These are phyloP conservation scores for Holocentrus rufus DNA, from an alignment of 2,797 vertebrate species.

Conservation along the genomic window DNA sequence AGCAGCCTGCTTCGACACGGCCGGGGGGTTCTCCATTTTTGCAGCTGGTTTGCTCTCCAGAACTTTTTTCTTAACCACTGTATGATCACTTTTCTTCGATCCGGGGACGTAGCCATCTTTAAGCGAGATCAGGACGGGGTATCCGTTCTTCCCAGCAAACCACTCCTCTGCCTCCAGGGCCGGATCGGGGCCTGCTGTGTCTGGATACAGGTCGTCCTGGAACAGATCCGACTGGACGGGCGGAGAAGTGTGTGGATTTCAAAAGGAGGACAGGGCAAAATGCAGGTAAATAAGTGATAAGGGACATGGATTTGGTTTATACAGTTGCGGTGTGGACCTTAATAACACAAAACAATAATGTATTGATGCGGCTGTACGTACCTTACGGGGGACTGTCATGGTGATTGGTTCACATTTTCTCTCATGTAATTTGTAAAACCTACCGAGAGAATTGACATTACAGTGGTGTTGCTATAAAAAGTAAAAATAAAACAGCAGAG, in stretches of 20 bases:
- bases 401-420: constrained; percentile 92
- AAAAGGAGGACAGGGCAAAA: background rate
- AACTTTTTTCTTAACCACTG: constrained; percentile 93
- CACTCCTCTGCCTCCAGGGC: constrained; percentile 95
- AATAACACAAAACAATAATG: background rate
- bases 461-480: background rate
- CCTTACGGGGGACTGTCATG: constrained; percentile 94
- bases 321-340: background rate
- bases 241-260: background rate
- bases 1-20: constrained; percentile 84
- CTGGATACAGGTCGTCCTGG: constrained; percentile 96
- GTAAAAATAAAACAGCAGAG: background rate
- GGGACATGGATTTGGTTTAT: background rate
- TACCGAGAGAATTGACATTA: constrained; percentile 58
- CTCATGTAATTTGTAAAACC: constrained; percentile 95
- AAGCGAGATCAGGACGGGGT: constrained; percentile 93
- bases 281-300: background rate
- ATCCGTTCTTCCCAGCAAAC: constrained; percentile 94
- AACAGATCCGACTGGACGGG: constrained; percentile 93
- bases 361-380: constrained; percentile 52
- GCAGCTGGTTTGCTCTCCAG: constrained; percentile 91
- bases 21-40: constrained; percentile 84
- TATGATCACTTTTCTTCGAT: constrained; percentile 91
- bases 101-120: constrained; percentile 94
- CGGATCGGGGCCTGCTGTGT: constrained; percentile 94